Conservation (phyloP, 2,797 vertebrate species). For the Scolopax rusticola region DNA sequence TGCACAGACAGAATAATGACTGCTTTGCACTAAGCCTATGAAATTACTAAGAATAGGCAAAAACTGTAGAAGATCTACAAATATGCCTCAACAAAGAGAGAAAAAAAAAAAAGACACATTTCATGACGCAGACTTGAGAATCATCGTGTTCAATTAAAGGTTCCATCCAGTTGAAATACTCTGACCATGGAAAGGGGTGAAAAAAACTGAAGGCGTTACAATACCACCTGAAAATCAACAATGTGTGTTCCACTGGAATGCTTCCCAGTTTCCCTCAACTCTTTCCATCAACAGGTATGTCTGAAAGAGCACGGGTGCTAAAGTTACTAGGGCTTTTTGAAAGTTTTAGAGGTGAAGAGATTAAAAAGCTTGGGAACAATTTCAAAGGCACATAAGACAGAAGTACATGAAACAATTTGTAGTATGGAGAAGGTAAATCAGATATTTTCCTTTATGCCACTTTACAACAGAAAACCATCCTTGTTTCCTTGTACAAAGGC, state of each 20-base stretch:
- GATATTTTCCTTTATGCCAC: neutral
- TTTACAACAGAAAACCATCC: neutral
- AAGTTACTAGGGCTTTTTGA: neutral
- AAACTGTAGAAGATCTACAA: neutral
- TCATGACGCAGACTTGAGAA: neutral
- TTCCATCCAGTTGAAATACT: neutral
- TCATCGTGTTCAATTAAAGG: neutral
- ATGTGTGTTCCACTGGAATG: neutral
- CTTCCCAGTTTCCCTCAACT: neutral
- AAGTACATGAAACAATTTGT: neutral
- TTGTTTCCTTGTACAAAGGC: neutral
- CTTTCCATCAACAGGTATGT: neutral
- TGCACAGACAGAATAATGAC: constrained; percentile 26
- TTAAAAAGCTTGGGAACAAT: neutral
- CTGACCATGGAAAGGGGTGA: neutral
- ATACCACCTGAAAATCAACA: neutral
- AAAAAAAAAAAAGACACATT: neutral
- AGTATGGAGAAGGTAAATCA: neutral
- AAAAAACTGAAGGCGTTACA: neutral
- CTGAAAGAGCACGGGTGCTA: neutral
- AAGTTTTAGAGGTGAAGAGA: neutral
- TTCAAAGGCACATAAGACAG: neutral
- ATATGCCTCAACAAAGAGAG: neutral
- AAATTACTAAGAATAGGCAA: constrained; percentile 22
- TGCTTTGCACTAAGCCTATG: neutral